These are phyloP conservation scores for Callionymus lyra DNA, from an alignment of 2,113 vertebrate species.

Conservation along the genomic window DNA sequence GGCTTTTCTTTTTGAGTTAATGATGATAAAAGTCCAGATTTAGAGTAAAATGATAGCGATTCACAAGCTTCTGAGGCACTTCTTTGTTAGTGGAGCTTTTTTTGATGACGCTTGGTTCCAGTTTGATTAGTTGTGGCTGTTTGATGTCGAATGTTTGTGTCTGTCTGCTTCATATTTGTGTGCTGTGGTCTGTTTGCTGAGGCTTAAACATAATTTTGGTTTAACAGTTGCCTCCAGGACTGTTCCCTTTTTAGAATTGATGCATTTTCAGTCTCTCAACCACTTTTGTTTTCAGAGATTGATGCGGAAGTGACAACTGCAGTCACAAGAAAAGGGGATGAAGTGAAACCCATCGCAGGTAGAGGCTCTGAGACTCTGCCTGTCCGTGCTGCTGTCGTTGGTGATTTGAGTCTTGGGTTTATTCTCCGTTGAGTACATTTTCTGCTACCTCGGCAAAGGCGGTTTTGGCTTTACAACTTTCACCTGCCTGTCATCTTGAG, in stretches of 20 bases:
- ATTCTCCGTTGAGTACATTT: constrained; percentile 5
- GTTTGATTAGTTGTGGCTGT: neutral
- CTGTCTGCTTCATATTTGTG: constrained; percentile 13
- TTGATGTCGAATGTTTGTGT: constrained; percentile 6
- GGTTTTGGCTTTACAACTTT: constrained; percentile 16
- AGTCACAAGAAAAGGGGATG: constrained; percentile 40
- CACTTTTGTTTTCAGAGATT: constrained; percentile 61
- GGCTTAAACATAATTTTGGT: neutral
- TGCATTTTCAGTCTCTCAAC: constrained; percentile 44
- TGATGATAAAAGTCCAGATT: no score
- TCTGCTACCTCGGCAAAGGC: constrained; percentile 25
- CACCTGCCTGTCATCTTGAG: constrained; percentile 8
- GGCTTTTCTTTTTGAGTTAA: no score
- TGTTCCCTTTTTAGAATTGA: constrained; percentile 15
- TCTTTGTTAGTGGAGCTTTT: no score
- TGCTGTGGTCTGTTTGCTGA: constrained; percentile 4
- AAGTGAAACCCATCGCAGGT: constrained; percentile 52
- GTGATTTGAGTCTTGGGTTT: constrained; percentile 14
- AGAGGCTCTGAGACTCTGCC: constrained; percentile 32
- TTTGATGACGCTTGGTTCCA: no score
- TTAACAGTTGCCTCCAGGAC: constrained; percentile 16
- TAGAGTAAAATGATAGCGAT: no score
- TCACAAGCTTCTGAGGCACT: no score
- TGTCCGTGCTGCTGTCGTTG: constrained; percentile 6
- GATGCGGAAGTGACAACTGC: constrained; percentile 37